Conservation (phyloP, 2,113 vertebrate species). For the Pangasianodon gigas region DNA sequence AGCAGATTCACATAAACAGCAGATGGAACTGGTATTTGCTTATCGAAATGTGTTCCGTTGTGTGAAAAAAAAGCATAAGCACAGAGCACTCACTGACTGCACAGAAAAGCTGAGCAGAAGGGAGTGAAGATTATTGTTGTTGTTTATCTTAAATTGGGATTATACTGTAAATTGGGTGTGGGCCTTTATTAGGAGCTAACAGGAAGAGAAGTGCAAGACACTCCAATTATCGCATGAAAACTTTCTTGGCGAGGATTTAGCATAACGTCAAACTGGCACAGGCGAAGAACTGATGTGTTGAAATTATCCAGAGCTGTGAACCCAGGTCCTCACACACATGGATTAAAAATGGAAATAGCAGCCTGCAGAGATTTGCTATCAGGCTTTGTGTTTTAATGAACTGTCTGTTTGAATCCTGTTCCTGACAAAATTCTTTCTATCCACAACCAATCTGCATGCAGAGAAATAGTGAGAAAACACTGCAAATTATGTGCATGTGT, state of each 20-base stretch:
- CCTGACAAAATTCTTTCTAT: slow-evolving; percentile 18
- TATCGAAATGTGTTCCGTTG: slow-evolving; percentile 53
- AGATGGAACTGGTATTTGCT: slow-evolving; percentile 50
- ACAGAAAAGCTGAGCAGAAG: slow-evolving; percentile 39
- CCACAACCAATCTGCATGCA: slow-evolving; percentile 40
- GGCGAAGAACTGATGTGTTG: slow-evolving; percentile 45
- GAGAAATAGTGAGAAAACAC: neutral
- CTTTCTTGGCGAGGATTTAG: slow-evolving; percentile 54
- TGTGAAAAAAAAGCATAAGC: slow-evolving; percentile 34
- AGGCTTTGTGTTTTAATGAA: slow-evolving; percentile 62
- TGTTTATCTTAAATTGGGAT: slow-evolving; percentile 61
- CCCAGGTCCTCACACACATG: slow-evolving; percentile 46
- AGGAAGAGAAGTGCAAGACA: slow-evolving; percentile 45
- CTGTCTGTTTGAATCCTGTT: slow-evolving; percentile 58
- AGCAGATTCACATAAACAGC: slow-evolving; percentile 43
- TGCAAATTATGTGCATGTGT: slow-evolving; percentile 4
- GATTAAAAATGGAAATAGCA: slow-evolving; percentile 64
- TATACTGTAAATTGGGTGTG: slow-evolving; percentile 52
- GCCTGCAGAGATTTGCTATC: slow-evolving; percentile 59
- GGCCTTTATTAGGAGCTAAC: slow-evolving; percentile 49
- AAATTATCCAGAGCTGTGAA: slow-evolving; percentile 54
- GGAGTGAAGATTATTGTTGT: slow-evolving; percentile 56
- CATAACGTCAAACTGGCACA: slow-evolving; percentile 20
- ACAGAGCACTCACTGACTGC: slow-evolving; percentile 7
- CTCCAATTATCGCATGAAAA: slow-evolving; percentile 56